These are phyloP conservation scores for Adelges cooleyi DNA, from an alignment of 1,140 invertebrate genomes.

Conservation along the genomic window DNA sequence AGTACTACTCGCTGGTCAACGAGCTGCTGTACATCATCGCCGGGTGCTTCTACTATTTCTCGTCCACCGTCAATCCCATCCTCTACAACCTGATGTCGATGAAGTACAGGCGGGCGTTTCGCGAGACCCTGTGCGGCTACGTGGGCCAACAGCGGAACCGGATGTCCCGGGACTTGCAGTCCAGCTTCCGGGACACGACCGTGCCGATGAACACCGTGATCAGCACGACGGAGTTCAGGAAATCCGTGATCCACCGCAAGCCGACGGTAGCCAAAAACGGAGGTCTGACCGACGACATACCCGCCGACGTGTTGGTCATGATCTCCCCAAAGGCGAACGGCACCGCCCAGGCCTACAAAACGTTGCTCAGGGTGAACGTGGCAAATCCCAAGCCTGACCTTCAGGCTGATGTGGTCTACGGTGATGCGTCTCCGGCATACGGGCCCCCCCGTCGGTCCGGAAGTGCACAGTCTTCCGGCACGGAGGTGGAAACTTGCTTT, in stretches of 20 bases:
- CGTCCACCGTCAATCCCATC: slow-evolving; percentile 80
- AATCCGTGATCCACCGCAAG: background rate
- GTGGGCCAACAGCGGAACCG: background rate
- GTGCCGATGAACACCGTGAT: slow-evolving; percentile 3
- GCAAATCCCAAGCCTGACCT: background rate
- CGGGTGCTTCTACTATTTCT: slow-evolving; percentile 76
- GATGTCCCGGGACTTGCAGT: slow-evolving; percentile 30
- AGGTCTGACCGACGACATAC: background rate
- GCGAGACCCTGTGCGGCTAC: slow-evolving; percentile 48
- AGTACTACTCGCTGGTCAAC: slow-evolving; percentile 54
- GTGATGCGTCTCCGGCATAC: too few relatives aligned
- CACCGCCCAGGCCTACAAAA: slow-evolving; percentile 19
- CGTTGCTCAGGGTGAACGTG: background rate
- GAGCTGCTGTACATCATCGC: slow-evolving; percentile 67
- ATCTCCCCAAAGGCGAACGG: background rate
- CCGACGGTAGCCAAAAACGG: background rate
- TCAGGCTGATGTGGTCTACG: too few relatives aligned
- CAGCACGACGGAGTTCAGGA: background rate
- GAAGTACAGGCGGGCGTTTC: slow-evolving; percentile 69
- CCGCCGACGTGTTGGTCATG: slow-evolving; percentile 29
- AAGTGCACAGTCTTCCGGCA: too few relatives aligned
- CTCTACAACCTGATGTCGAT: slow-evolving; percentile 85
- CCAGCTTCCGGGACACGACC: slow-evolving; percentile 31
- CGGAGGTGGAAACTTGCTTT: slow-evolving; percentile 5
- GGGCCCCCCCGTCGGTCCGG: too few relatives aligned